These are phyloP conservation scores for Macrocentrus cingulum DNA, from an alignment of 1,140 invertebrate genomes.

Conservation along the genomic window DNA sequence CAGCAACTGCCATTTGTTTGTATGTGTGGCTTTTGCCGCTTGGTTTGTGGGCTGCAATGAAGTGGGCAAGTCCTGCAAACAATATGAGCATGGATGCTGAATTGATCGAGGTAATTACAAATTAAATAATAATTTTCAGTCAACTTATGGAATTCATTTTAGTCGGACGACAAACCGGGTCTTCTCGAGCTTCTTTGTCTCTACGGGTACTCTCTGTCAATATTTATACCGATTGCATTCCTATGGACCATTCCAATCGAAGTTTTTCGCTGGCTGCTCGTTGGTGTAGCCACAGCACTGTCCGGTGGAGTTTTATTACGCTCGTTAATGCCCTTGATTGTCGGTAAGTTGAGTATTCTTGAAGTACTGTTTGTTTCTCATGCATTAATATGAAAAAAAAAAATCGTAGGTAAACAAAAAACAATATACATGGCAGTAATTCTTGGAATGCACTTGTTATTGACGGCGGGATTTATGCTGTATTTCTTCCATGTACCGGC, in stretches of 20 bases:
- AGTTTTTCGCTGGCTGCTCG: conserved; percentile 86
- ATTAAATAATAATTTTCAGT: conserved; percentile 2
- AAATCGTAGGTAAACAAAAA: conserved; percentile 67
- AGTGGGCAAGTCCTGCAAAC: conserved; percentile 68
- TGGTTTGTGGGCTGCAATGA: conserved; percentile 79
- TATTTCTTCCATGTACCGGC: conserved; percentile 66
- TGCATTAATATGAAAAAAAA: no score
- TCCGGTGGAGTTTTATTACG: conserved; percentile 85
- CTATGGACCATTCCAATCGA: conserved; percentile 86
- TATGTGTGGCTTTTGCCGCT: conserved; percentile 88
- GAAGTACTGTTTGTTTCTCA: no score
- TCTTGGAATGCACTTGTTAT: conserved; percentile 73
- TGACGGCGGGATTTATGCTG: conserved; percentile 85
- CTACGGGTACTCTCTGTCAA: conserved; percentile 93
- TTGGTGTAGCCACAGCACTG: conserved; percentile 74
- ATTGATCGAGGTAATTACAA: conserved; percentile 53
- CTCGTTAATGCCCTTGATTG: conserved; percentile 78
- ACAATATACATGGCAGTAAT: conserved; percentile 70
- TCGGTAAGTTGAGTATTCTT: conserved; percentile 52
- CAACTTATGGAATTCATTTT: conserved; percentile 25
- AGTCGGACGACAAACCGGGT: conserved; percentile 65
- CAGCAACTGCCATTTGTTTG: conserved; percentile 84
- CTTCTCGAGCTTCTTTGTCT: conserved; percentile 86
- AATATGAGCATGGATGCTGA: conserved; percentile 61
- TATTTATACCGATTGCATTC: conserved; percentile 93